A percentile compares a stretch with the other conserved stretches of the same genome.
phyloP scores from a whole-genome alignment of 2,888 invertebrate genomes.

The Drosophila cognata region DNA sequence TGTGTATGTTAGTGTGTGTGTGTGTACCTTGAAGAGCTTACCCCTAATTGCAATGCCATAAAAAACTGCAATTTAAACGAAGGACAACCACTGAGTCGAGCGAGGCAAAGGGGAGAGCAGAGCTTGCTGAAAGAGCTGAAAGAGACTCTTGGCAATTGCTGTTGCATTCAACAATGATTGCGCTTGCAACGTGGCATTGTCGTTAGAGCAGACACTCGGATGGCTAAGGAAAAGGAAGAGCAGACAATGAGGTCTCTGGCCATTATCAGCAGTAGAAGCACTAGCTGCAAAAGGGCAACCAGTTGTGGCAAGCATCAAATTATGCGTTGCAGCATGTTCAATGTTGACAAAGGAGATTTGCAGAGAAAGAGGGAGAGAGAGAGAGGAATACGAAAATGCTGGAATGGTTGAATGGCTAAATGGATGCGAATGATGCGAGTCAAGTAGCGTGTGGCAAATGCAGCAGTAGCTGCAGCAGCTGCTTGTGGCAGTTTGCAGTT shows the following conservation, averaged over 20 bases:
- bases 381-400: conserved; percentile 32
- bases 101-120: conserved; percentile 31
- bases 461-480: conserved; percentile 36
- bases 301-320: conserved; percentile 54
- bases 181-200: conserved; percentile 57
- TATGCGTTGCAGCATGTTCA: conserved; percentile 65
- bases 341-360: conserved; percentile 42
- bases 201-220: conserved; percentile 45
- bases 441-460: conserved; percentile 16
- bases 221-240: conserved; percentile 10
- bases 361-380: conserved; percentile 14
- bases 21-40: conserved; percentile 58
- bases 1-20: conserved; percentile 28
- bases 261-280: conserved; percentile 47
- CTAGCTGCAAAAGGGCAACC: conserved; percentile 12
- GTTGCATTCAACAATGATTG: conserved; percentile 72
- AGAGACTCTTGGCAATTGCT: conserved; percentile 49
- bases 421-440: conserved; percentile 14
- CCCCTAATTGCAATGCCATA: conserved; percentile 82
- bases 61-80: conserved; percentile 80
- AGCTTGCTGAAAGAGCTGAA: conserved; percentile 26
- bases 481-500: conserved; percentile 31
- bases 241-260: conserved; percentile 22
- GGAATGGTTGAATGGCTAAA: conserved; percentile 5
- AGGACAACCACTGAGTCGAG: conserved; percentile 71